A percentile compares a stretch with the other conserved stretches of the same genome.
Evolutionary conservation across 2,888 invertebrate genomes (phyloP).

Genomic region (Belgica antarctica): DNA sequence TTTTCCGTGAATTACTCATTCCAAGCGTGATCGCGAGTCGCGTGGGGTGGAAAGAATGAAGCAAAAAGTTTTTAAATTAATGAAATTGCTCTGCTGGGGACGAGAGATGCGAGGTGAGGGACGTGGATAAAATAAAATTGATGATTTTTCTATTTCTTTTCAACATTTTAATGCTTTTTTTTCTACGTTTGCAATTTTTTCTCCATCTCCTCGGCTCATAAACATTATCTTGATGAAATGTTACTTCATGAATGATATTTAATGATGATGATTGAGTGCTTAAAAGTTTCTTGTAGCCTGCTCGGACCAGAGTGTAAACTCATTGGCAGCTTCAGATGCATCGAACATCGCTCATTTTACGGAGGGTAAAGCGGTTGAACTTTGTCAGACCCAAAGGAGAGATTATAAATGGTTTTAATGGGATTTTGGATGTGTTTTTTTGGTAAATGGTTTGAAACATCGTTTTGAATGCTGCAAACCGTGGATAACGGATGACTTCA

Average conservation of each 20-base stretch:
- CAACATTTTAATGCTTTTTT: background rate
- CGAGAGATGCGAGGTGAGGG: constrained; percentile 15
- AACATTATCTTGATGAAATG: constrained; percentile 38
- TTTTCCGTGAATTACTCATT: constrained; percentile 24
- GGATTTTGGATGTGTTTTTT: background rate
- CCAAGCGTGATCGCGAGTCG: background rate
- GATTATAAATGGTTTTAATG: background rate
- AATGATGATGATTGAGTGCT: constrained; percentile 39
- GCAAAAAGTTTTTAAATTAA: constrained; percentile 22
- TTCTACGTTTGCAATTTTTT: too few species aligned
- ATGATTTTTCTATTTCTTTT: constrained; percentile 26
- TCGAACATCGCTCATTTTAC: background rate
- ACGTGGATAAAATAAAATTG: constrained; percentile 12
- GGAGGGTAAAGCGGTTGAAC: constrained; percentile 3
- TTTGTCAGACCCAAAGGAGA: constrained; percentile 9
- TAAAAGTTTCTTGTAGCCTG: background rate
- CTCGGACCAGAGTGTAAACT: background rate
- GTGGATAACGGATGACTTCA: too few species aligned
- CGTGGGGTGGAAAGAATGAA: constrained; percentile 20
- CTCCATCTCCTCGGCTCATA: background rate
- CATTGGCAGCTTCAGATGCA: too few species aligned
- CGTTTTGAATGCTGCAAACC: too few species aligned
- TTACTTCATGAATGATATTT: background rate
- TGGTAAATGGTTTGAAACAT: too few species aligned
- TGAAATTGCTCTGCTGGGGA: constrained; percentile 32